Evolutionary conservation across 2,888 invertebrate genomes (phyloP), one percentile per base, ranked within the genome.

Genomic region (Bombylius discolor): DNA sequence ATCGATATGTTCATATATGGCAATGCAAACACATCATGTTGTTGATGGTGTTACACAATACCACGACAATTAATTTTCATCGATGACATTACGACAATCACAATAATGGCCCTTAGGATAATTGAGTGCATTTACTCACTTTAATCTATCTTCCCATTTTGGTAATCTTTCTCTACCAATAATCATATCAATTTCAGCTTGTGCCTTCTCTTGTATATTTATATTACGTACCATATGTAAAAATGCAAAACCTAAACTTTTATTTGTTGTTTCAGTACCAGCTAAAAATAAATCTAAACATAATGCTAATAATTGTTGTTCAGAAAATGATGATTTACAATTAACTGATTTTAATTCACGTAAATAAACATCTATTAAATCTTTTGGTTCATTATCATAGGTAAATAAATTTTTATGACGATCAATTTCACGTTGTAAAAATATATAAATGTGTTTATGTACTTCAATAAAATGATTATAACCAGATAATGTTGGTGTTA

Each of bases 201-300:
- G 88, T 0, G 87, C 87, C 65, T 82, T 85, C 61, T 71, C 78
- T 66, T 90, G 89, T 0, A 89, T 81, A 4, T 82, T 78, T 31
- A 84, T 87, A 64, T 85, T 79, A 23, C 84, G 74, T 6, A 88
- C 78, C 63, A 91, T 69, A 66, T 88, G 84, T 61, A 88, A 77
- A 63, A 90, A 87, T 57, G 84, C 81, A 66, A 89, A 89, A 36
- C 85, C 83, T 65, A 90, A 75, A 42, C 84, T 82, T 68, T 90
- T 89, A 53, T 82, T 84, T 0, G 90, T 89, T 0, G 91, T 91
- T 73, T 91, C 91, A 0, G 89, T 87, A 0, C 90, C 91, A 32
- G 90, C 91, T 78, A 90, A 82, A 64, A 91, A 91, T 79, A 91
- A 81, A 64, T 91, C 91, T 78, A 90, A 77, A 64, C 89, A 89